phyloP scores from a whole-genome alignment of 2,113 vertebrate genomes.

The Serinus canaria region DNA sequence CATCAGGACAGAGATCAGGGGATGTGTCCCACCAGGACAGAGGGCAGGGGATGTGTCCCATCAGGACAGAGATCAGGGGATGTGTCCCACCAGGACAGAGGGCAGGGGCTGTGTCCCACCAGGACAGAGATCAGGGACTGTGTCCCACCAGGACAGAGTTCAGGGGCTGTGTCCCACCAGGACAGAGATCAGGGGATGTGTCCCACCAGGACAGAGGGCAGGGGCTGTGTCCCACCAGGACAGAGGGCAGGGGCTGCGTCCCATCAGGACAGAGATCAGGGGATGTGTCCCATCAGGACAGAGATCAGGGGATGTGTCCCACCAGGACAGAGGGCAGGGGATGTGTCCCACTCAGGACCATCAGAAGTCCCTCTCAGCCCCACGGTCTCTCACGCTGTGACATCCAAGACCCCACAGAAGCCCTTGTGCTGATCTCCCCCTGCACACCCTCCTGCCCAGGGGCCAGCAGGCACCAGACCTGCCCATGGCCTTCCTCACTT shows the following conservation, averaged over 20 bases:
- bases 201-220: too few relatives aligned
- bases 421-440: background rate
- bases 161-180: background rate
- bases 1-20: too few relatives aligned
- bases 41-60: too few relatives aligned
- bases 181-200: background rate
- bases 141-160: too few relatives aligned
- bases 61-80: too few relatives aligned
- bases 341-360: rapidly evolving
- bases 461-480: background rate
- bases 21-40: too few relatives aligned
- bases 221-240: too few relatives aligned
- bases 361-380: rapidly evolving
- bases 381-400: rapidly evolving
- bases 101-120: background rate
- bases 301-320: too few relatives aligned
- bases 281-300: too few relatives aligned
- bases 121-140: background rate
- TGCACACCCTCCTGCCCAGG: background rate
- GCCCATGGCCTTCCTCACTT: rapidly evolving
- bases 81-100: too few relatives aligned
- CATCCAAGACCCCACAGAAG: background rate
- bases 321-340: background rate
- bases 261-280: too few relatives aligned
- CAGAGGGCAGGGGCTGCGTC: too few relatives aligned